Evolutionary conservation across 37 sponge, comb jelly and placozoan genomes (phyloP), one percentile per base, ranked within the genome.

Genomic region (Trichoplax adhaerens): DNA sequence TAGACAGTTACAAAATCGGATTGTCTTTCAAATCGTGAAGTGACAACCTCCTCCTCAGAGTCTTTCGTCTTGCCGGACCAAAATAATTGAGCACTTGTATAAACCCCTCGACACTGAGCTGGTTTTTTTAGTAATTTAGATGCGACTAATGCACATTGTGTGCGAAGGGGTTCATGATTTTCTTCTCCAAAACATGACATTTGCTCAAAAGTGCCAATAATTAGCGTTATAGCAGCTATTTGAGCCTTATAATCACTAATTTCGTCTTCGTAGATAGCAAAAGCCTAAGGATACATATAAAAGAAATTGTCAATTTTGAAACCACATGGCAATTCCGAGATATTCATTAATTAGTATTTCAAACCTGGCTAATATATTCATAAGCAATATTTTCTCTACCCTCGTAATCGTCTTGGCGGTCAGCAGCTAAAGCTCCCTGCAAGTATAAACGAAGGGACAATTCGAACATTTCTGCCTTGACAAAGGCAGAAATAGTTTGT

Each of bases 101-200:
- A 85, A 46, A 98, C 99, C 58, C 76, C 81, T 49, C 99, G 83
- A 58, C 94, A 88, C 82, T 98, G 99, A 76, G 92, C 94, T 7
- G 99, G 88, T 74, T 98, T 98, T 83, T 93, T 98, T 53, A 98
- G 80, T 58, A 98, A 75, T 10, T 94, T 94, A 62, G 87, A 80
- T 56, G 83, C 78, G 1, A 90, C 80, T 74, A 87, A 65, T 52
- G 91, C 87, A 60, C 88, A 93, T 77, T 98, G 94, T 66, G 91
- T 12, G 6, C 97, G 66, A 48, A 98, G 75, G 0, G 99, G 86
- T 75, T 86, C 99, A 74, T 98, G 99, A 76, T 98, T 98, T 76
- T 98, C 99, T 58, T 98, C 99, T 12, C 90, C 85, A 10, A 98
- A 87, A 58, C 87, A 82, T 53, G 74, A 54, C 76, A 93, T 80